phyloP scores from a whole-genome alignment of 64 coral and sea anemone genomes.

The Dendrophyllia cribrosa region DNA sequence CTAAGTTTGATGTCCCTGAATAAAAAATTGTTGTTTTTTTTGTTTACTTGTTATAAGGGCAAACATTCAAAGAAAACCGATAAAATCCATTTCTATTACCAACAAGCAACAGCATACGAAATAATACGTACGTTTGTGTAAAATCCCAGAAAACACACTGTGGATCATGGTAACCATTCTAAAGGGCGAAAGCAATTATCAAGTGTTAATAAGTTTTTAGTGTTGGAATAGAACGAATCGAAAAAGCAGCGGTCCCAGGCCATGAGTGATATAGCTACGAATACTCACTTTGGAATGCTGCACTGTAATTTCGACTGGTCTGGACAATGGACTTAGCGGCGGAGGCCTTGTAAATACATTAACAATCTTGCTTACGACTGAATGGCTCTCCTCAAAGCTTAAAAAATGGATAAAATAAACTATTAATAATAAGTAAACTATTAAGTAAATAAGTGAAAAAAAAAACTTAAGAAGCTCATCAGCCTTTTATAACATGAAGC shows the following conservation, averaged over 20 bases:
- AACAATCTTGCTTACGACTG: conserved; percentile 18
- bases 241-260: no score
- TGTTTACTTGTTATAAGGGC: no score
- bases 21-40: no score
- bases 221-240: no score
- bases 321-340: background rate
- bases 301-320: background rate
- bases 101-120: no score
- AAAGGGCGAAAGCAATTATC: background rate
- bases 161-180: background rate
- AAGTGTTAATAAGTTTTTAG: no score
- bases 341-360: conserved; percentile 10
- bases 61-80: no score
- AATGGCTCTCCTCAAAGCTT: background rate
- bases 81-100: no score
- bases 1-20: no score
- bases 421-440: background rate
- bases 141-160: conserved; percentile 16
- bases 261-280: background rate
- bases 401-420: background rate
- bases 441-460: no score
- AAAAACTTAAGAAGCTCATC: background rate
- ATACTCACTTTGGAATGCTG: background rate
- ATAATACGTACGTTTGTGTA: background rate
- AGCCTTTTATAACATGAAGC: background rate